These are phyloP conservation scores for Athetis lepigone DNA, from an alignment of 2,888 invertebrate genomes.

Conservation along the genomic window DNA sequence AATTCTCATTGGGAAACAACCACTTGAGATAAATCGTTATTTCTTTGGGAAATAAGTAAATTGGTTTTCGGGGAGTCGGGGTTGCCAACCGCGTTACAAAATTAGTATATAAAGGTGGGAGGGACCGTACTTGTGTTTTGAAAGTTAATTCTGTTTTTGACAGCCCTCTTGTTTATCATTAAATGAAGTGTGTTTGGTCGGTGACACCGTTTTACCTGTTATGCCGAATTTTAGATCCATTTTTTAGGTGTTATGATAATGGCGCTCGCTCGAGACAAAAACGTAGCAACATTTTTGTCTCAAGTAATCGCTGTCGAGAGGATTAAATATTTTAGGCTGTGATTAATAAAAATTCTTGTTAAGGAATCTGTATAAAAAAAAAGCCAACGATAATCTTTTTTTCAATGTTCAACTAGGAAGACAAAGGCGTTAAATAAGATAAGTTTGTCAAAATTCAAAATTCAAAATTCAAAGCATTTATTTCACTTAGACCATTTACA, in stretches of 20 bases:
- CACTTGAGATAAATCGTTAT: conserved; percentile 75
- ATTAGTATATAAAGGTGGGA: conserved; percentile 2
- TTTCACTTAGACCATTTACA: too few species aligned
- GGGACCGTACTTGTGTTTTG: neutral
- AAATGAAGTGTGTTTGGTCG: too few species aligned
- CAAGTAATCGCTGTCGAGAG: neutral
- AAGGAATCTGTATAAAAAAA: conserved; percentile 4
- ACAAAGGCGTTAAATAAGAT: conserved; percentile 10
- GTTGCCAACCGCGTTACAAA: conserved; percentile 23
- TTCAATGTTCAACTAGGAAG: too few species aligned
- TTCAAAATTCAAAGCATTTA: too few species aligned
- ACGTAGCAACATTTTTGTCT: too few species aligned
- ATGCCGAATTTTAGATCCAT: too few species aligned
- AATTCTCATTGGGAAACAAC: conserved; percentile 71
- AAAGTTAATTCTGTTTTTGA: neutral
- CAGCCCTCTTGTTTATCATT: neutral
- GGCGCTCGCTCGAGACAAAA: too few species aligned
- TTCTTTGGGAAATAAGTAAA: conserved; percentile 72
- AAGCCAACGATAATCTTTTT: too few species aligned
- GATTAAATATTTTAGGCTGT: conserved; percentile 5
- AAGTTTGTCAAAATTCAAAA: too few species aligned
- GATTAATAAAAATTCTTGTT: neutral
- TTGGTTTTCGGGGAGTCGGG: conserved; percentile 64
- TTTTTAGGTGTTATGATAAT: too few species aligned
- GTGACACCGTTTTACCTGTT: too few species aligned